Conservation (phyloP, 2,888 invertebrate genomes). For the Stenoptilia bipunctidactyla region DNA sequence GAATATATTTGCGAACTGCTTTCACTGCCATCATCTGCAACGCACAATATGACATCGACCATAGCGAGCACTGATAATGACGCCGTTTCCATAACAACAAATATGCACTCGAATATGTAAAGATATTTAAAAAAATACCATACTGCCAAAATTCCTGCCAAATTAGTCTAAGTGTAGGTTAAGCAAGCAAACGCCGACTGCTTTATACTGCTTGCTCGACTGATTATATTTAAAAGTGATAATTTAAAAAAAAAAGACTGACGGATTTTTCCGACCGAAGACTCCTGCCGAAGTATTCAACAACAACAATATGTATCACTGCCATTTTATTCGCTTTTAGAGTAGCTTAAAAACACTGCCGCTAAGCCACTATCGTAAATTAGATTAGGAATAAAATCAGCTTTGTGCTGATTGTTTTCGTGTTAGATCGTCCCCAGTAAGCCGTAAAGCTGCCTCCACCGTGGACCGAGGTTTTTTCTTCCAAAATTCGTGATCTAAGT, state of each 20-base stretch:
- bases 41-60: constrained; percentile 44
- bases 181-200: constrained; percentile 3
- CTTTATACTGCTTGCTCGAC: constrained; percentile 31
- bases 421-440: constrained; percentile 15
- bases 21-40: constrained; percentile 47
- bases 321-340: constrained; percentile 29
- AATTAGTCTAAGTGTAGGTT: constrained; percentile 30
- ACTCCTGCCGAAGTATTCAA: constrained; percentile 13
- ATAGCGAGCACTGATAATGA: constrained; percentile 25
- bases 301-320: constrained; percentile 22
- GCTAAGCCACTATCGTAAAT: constrained; percentile 34
- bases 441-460: no score
- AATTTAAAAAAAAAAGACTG: constrained; percentile 28
- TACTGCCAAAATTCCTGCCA: constrained; percentile 42
- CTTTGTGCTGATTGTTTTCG: constrained; percentile 17
- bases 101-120: constrained; percentile 31
- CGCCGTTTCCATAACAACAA: constrained; percentile 33
- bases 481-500: constrained; percentile 63
- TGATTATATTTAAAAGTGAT: no score
- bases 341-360: constrained; percentile 41
- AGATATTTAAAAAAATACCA: constrained; percentile 23
- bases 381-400: constrained; percentile 30
- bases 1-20: constrained; percentile 48
- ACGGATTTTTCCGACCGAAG: constrained; percentile 12
- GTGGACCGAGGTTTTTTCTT: constrained; percentile 3